Conservation (phyloP, 2,888 invertebrate species). For the Drosophila macrospina region DNA sequence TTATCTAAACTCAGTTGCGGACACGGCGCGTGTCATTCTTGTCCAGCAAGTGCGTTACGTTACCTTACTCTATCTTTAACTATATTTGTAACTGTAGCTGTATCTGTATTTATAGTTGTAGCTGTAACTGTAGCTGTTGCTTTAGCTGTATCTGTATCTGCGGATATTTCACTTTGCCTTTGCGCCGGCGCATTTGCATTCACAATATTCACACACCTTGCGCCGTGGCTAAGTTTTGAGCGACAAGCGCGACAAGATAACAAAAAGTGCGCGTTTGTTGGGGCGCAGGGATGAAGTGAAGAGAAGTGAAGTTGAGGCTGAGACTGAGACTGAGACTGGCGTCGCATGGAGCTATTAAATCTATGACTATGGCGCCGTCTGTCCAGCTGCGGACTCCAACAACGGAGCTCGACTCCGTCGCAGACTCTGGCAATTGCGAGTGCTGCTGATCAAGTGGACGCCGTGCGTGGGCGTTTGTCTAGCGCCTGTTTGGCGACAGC, state of each 20-base stretch:
- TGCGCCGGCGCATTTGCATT: constrained; percentile 44
- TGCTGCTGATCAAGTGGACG: constrained; percentile 62
- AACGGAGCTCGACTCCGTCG: background rate
- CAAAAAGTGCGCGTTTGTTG: constrained; percentile 62
- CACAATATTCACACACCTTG: constrained; percentile 71
- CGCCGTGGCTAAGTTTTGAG: constrained; percentile 60
- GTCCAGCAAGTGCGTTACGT: constrained; percentile 40
- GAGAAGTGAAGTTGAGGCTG: constrained; percentile 6
- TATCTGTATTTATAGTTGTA: constrained; percentile 9
- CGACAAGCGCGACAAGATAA: constrained; percentile 77
- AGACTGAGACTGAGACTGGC: background rate
- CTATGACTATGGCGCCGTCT: constrained; percentile 23
- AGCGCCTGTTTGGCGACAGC: constrained; percentile 75
- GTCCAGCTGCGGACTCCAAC: background rate
- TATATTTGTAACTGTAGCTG: constrained; percentile 9
- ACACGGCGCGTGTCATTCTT: constrained; percentile 28
- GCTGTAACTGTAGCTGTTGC: constrained; percentile 12
- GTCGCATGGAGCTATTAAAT: constrained; percentile 56
- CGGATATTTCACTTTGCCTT: constrained; percentile 27
- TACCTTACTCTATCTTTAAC: constrained; percentile 14
- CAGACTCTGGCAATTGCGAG: constrained; percentile 42
- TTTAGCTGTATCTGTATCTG: constrained; percentile 22
- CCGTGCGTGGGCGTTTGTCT: constrained; percentile 74
- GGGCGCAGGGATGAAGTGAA: constrained; percentile 9
- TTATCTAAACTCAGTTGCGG: constrained; percentile 56